Conservation (phyloP, 1,140 invertebrate species). For the Drosophila arizonae region DNA sequence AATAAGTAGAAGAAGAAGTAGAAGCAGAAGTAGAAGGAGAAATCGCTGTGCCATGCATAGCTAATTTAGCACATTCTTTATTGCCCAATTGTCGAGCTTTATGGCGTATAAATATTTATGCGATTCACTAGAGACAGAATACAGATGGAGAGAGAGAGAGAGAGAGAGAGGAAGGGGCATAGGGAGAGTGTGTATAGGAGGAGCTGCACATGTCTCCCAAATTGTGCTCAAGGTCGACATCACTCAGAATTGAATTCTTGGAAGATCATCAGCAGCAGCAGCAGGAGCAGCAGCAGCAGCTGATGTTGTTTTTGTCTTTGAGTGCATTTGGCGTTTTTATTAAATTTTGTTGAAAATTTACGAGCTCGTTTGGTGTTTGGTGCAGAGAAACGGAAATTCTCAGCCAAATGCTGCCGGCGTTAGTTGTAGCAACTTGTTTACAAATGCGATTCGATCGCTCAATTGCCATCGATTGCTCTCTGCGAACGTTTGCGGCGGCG, state of each 20-base stretch:
- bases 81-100: slow-evolving; percentile 48
- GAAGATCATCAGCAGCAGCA: slow-evolving; percentile 33
- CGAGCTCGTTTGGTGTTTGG: slow-evolving; percentile 28
- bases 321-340: slow-evolving; percentile 49
- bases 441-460: slow-evolving; percentile 25
- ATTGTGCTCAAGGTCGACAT: slow-evolving; percentile 45
- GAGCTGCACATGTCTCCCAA: slow-evolving; percentile 30
- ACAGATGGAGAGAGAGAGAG: not conserved
- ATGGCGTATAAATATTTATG: slow-evolving; percentile 62
- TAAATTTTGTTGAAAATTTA: slow-evolving; percentile 67
- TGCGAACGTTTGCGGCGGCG: slow-evolving; percentile 52
- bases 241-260: slow-evolving; percentile 39
- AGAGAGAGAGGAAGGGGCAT: not conserved
- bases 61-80: slow-evolving; percentile 60
- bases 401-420: slow-evolving; percentile 49
- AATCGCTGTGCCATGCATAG: slow-evolving; percentile 40
- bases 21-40: not conserved
- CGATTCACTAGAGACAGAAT: slow-evolving; percentile 25
- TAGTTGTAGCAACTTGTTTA: slow-evolving; percentile 57
- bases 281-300: not conserved
- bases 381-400: slow-evolving; percentile 64
- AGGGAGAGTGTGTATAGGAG: not conserved
- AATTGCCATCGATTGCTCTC: slow-evolving; percentile 9
- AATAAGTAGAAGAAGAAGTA: not conserved
- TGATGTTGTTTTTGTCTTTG: not conserved